Base-by-base conservation (phyloP, 1,140 invertebrate genomes). In the Trichoplusia ni region DNA sequence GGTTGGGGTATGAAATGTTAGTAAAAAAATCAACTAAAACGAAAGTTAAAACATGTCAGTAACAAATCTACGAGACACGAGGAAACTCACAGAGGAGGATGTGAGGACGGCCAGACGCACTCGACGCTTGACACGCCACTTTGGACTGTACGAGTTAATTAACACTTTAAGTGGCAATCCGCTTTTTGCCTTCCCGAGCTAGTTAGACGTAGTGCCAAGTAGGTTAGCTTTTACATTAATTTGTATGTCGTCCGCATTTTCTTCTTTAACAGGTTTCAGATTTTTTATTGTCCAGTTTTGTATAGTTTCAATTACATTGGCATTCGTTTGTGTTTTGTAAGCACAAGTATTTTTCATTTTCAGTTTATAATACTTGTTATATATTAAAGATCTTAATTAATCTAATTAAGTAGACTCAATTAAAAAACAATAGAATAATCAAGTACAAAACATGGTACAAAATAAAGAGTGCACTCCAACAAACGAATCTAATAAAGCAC, bases 151-250 rank as follows among this genome's bases (percentile, higher is more conserved):
- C 25, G 54, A 18, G 38, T 58, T 58, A 58, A 58, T 58, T 58
- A 58, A 25, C 37, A 58, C 54, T 42, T 44, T 19, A 58, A 58
- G 38, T 58, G 54, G 37, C 37, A 49, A 49, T 49, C 46, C 46
- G 25, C 38, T 58, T 54, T 58, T 58, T 58, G 54, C 54, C 42
- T 31, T 58, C 25, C 38, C 9, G 38, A 42, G 54, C 38, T 31
- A 29, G 54, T 58, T 44, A 58, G 4, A 40, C 9, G 9, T 42
- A 29, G 33, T 58, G 54, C 38, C 19, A 49, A 49, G 46, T 49
- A 38, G 54, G 38, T 58, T 58, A 58, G 38, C 25, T 44, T 25
- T 16, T 49, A 46, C 4, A 46, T n/a, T n/a, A n/a, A n/a, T n/a
- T n/a, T n/a, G n/a, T n/a, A n/a, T n/a, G n/a, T n/a, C n/a, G n/a